Base-by-base conservation (phyloP, 2,797 vertebrate species). In the Pipistrellus nathusii region DNA sequence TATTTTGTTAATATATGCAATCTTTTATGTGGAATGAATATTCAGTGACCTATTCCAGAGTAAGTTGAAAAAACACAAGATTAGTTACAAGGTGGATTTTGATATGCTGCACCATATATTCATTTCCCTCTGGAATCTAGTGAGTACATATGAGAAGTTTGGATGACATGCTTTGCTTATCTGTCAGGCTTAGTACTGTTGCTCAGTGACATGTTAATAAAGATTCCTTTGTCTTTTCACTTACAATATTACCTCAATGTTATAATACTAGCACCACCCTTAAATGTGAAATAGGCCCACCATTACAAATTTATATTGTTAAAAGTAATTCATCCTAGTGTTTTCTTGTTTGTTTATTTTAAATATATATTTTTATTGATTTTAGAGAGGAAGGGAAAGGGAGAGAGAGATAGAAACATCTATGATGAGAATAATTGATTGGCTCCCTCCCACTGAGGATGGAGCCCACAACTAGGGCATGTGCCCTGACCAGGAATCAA, bases 11-110 rank as follows among this genome's bases (percentile, higher is more conserved):
- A 85, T 72, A 88, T 32, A 35, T 12, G 32, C 13, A 25, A 25
- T 66, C 38, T 91, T 87, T 90, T 62, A 64, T 23, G 3, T 85
- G 30, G 20, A 83, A 73, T 91, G 53, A 91, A 76, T 93, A 91
- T 72, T 88, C 83, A 86, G 12, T 41, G n/a, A 46, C 6, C 48
- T 11, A 88, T 13, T 30, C 51, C 53, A 15, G 23, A 80, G 8
- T 9, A 44, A 3, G 14, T 35, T 71, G 14, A 13, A 68, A 89
- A 88, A 84, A 17, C 48, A 25, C 48, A 75, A 10, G 69, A 38
- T 75, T 81, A 82, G 32, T 72, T 87, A 66, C 25, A 72, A 23
- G 3, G 2, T 66, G 23, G 91, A 89, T 87, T 89, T 57, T 4
- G 17, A 55, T 38, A 23, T 23, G 8, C 7, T 15, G 20, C 32